Evolutionary conservation across 2,113 vertebrate genomes (phyloP).

Genomic region (Alces alces): DNA sequence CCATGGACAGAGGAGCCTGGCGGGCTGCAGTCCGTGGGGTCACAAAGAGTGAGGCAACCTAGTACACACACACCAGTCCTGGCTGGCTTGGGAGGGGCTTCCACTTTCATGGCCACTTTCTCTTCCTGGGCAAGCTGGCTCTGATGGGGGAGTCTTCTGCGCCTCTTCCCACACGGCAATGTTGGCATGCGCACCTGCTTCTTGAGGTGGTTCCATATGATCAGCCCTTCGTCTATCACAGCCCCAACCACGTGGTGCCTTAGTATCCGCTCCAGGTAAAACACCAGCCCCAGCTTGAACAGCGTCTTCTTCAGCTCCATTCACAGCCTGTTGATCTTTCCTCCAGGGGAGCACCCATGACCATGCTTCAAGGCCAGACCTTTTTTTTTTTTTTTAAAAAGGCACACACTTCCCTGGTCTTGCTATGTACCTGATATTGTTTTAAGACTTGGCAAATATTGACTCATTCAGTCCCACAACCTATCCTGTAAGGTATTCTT

Average conservation of each 20-base stretch:
- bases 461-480: neutral
- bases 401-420: neutral
- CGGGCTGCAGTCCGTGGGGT: neutral
- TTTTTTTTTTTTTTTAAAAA: neutral
- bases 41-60: neutral
- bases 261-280: neutral
- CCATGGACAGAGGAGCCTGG: neutral
- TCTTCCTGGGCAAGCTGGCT: slow-evolving; percentile 82
- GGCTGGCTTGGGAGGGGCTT: slow-evolving; percentile 10
- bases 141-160: slow-evolving; percentile 86
- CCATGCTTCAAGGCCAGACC: neutral
- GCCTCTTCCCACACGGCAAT: slow-evolving; percentile 93
- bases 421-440: neutral
- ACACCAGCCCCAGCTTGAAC: neutral
- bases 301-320: neutral
- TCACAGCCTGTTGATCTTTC: neutral
- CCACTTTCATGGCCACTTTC: slow-evolving; percentile 77
- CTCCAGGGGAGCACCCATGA: neutral
- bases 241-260: neutral
- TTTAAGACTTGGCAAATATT: neutral
- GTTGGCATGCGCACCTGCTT: slow-evolving; percentile 77
- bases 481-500: neutral
- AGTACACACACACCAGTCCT: neutral
- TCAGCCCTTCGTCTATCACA: neutral
- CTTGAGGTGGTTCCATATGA: neutral